Percentiles rank a stretch among this genome's conserved stretches.
These are phyloP conservation scores for Chrysodeixis includens DNA, from an alignment of 2,888 invertebrate species.

Conservation along the genomic window DNA sequence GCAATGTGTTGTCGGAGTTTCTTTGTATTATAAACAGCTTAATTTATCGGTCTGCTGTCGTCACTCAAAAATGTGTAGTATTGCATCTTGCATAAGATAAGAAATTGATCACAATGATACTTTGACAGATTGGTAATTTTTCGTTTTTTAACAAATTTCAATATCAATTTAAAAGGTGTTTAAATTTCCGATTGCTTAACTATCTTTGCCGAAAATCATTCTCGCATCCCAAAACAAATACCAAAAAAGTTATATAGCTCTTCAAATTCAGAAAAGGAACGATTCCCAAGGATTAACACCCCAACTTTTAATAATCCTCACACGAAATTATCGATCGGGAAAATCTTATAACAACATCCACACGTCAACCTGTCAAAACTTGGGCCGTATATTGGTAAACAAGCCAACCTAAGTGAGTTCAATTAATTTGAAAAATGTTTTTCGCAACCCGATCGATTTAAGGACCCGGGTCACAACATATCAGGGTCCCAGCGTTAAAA, in stretches of 20 bases:
- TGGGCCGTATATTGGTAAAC: constrained; percentile 55
- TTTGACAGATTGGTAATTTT: background rate
- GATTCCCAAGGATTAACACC: background rate
- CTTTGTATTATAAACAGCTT: constrained; percentile 7
- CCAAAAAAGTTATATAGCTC: background rate
- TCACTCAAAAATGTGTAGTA: background rate
- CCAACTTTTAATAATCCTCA: constrained; percentile 8
- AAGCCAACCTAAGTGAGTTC: constrained; percentile 57
- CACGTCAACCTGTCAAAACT: constrained; percentile 50
- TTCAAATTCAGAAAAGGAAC: background rate
- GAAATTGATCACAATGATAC: background rate
- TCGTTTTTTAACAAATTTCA: no score
- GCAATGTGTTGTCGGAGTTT: background rate
- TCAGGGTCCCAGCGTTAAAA: background rate
- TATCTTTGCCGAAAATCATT: no score
- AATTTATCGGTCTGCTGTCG: background rate
- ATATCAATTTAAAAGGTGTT: no score
- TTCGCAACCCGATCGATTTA: constrained; percentile 62
- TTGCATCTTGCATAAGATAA: background rate
- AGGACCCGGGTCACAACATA: constrained; percentile 3
- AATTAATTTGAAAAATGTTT: constrained; percentile 75
- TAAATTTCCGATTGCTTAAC: no score
- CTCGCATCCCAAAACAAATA: background rate
- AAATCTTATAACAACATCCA: constrained; percentile 35
- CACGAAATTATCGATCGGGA: constrained; percentile 19